Percentiles rank a stretch among this genome's conserved stretches.
Evolutionary conservation across 1,140 invertebrate genomes (phyloP).

Genomic region (Rhyzopertha dominica): DNA sequence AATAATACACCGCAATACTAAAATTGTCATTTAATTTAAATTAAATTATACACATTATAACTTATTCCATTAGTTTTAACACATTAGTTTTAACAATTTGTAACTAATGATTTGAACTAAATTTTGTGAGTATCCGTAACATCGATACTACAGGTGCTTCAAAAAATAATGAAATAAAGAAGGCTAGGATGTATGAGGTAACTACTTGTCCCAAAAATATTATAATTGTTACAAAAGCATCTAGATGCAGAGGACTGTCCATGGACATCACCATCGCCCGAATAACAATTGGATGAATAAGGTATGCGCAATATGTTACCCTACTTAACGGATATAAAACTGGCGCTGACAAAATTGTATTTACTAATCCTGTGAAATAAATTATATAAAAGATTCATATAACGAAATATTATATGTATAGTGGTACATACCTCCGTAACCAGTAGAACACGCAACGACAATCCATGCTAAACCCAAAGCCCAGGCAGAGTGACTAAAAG

Average conservation of each 20-base stretch:
- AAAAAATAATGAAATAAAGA: conserved; percentile 71
- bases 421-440: conserved; percentile 65
- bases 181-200: conserved; percentile 70
- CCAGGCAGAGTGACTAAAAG: conserved; percentile 80
- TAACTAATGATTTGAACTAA: conserved; percentile 53
- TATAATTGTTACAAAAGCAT: conserved; percentile 69
- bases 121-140: conserved; percentile 67
- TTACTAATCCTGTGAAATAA: conserved; percentile 58
- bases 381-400: not conserved
- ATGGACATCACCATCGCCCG: conserved; percentile 68
- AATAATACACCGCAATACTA: too few species aligned
- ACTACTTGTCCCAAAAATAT: conserved; percentile 72
- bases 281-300: conserved; percentile 76
- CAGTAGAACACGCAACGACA: conserved; percentile 81
- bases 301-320: conserved; percentile 78
- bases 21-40: too few species aligned
- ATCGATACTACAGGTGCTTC: conserved; percentile 80
- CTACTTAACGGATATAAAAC: conserved; percentile 76
- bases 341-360: conserved; percentile 66
- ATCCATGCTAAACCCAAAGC: conserved; percentile 79
- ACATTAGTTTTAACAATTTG: conserved; percentile 34
- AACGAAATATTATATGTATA: conserved; percentile 5
- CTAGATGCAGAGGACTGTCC: conserved; percentile 72
- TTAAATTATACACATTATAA: too few species aligned
- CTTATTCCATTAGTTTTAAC: not conserved